Base-by-base conservation (phyloP, 2,888 invertebrate species). In the Pemphredon lugubris region DNA sequence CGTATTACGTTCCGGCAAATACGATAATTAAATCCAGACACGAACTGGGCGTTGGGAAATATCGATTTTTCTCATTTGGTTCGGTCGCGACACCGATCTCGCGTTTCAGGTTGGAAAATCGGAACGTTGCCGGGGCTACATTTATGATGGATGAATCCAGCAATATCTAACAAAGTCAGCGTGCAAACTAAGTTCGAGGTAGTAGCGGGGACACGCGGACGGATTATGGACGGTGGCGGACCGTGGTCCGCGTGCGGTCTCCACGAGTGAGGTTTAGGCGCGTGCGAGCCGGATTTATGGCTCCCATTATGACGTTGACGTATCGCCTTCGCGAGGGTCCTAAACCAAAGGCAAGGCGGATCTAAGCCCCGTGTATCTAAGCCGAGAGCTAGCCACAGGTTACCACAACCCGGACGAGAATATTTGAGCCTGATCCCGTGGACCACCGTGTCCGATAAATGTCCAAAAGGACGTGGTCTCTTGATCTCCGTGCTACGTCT, bases 261-360 rank as follows among this genome's bases (percentile, higher is more conserved):
- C 67, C 70, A 54, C 68, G 63, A 72, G 68, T 67, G 70, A 78
- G 80, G 64, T 81, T 81, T 76, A 73, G 80, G 81, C 84, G 84
- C 84, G 84, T 84, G 84, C 84, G 80, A 83, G 84, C 77, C 68
- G 83, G 84, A 87, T 87, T 87, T 87, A 86, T 84, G 79, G 79
- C 73, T 75, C 74, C 83, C 80, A 83, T 86, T 87, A 87, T 86
- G 87, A 86, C 86, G 79, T 86, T 86, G 86, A 87, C 84, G 83
- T 83, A 87, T 86, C 85, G 81, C 83, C 79, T 79, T 71, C 75
- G 75, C 61, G 76, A 79, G 82, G 77, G 80, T 77, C 79, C 82
- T 81, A 83, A 84, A 81, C 77, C 84, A 75, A 80, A 81, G 75
- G 75, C 73, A 73, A 79, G 78, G 81, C 77, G 77, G 79, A 84